Conservation (phyloP, 2,797 vertebrate genomes). For the Sorex maritimensis region DNA sequence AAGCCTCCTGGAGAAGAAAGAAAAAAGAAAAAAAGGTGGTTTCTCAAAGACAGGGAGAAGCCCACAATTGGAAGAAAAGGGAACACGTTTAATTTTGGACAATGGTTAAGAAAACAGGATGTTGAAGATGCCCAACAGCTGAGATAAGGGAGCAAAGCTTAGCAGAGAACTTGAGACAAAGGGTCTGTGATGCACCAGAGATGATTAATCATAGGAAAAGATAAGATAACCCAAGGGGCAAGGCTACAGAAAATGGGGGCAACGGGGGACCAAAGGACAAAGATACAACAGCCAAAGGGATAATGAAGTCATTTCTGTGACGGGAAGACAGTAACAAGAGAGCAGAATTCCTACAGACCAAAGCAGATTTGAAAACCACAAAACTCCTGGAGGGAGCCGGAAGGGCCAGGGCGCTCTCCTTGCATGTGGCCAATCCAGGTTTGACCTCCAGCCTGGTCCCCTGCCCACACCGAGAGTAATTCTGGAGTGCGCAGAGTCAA, state of each 20-base stretch:
- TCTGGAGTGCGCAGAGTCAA: too few relatives aligned
- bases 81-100: not conserved
- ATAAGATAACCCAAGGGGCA: not conserved
- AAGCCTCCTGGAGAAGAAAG: not conserved
- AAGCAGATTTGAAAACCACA: not conserved
- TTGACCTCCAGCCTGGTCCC: too few relatives aligned
- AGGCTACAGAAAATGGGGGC: conserved; percentile 1
- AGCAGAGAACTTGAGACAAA: not conserved
- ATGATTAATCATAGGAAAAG: not conserved
- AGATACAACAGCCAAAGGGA: not conserved
- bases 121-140: not conserved
- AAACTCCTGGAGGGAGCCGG: not conserved
- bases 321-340: not conserved
- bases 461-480: too few relatives aligned
- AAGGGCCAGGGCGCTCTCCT: too few relatives aligned
- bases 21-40: not conserved
- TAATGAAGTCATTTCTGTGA: not conserved
- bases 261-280: not conserved
- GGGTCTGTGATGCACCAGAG: not conserved
- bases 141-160: conserved; percentile 39
- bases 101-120: not conserved
- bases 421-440: too few relatives aligned
- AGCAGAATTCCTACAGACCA: too few relatives aligned
- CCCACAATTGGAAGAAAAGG: not conserved
- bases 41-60: not conserved